phyloP scores from a whole-genome alignment of 2,797 vertebrate genomes.

The Distichodus sexfasciatus region DNA sequence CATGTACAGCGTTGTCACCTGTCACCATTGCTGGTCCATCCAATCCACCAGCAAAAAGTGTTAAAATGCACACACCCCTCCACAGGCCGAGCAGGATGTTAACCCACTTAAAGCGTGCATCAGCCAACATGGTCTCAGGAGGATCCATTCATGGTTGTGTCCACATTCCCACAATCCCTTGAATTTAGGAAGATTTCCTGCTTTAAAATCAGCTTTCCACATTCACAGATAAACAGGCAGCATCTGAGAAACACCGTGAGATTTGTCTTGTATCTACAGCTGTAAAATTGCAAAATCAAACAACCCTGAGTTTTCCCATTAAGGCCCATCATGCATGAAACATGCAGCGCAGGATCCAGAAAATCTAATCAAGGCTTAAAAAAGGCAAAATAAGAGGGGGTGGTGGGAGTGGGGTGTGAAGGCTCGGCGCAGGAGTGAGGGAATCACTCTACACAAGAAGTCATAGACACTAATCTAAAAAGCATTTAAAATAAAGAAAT shows the following conservation, averaged over 20 bases:
- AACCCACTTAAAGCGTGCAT: not conserved
- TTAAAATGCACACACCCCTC: not conserved
- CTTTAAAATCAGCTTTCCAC: not conserved
- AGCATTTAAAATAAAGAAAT: not conserved
- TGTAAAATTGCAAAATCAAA: conserved; percentile 16
- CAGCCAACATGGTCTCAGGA: not conserved
- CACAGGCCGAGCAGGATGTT: no score
- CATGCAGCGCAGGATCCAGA: conserved; percentile 1
- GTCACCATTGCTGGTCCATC: not conserved
- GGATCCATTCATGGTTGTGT: not conserved
- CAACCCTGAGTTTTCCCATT: not conserved
- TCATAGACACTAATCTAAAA: conserved; percentile 3
- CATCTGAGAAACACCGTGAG: not conserved
- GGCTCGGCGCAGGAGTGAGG: not conserved
- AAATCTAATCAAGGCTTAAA: conserved; percentile 1
- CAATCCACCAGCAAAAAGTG: not conserved
- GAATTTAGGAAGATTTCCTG: not conserved
- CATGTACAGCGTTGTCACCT: conserved; percentile 14
- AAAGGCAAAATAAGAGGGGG: conserved; percentile 3
- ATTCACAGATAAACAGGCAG: not conserved
- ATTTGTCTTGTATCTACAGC: conserved; percentile 11
- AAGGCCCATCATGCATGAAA: not conserved
- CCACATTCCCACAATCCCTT: conserved; percentile 1
- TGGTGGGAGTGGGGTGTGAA: no score
- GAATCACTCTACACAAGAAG: not conserved